Percentiles rank a stretch among this genome's conserved stretches.
phyloP scores from a whole-genome alignment of 2,113 vertebrate species.

The Nansenia antarctica region DNA sequence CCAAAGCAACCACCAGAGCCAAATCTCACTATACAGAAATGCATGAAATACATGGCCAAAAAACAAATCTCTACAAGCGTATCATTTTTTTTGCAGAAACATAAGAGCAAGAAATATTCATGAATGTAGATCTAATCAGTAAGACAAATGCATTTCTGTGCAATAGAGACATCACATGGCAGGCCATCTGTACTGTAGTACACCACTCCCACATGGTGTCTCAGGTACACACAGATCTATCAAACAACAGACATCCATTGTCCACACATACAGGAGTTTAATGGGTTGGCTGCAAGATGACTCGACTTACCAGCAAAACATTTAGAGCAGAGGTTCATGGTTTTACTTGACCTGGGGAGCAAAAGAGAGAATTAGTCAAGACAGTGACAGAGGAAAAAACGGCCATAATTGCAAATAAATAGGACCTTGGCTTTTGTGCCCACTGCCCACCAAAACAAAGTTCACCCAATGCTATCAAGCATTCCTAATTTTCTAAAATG shows the following conservation, averaged over 20 bases:
- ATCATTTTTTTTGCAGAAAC: background rate
- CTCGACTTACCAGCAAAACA: constrained; percentile 95
- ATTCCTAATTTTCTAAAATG: background rate
- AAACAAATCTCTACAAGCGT: background rate
- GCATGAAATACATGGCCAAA: background rate
- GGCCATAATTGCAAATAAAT: background rate
- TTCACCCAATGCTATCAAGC: background rate
- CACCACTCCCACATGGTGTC: background rate
- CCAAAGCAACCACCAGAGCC: background rate
- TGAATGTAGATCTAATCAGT: background rate
- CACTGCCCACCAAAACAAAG: background rate
- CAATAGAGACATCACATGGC: background rate
- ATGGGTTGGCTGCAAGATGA: background rate
- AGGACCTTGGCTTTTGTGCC: background rate
- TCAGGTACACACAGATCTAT: background rate
- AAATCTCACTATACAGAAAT: background rate
- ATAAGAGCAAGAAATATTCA: background rate
- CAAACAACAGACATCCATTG: background rate
- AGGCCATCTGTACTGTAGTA: background rate
- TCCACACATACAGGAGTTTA: background rate
- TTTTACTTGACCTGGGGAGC: constrained; percentile 93
- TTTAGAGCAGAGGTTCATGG: constrained; percentile 98
- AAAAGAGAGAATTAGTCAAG: background rate
- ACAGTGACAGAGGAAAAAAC: background rate
- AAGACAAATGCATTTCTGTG: background rate